These are phyloP conservation scores for Andrena dorsata DNA, from an alignment of 2,888 invertebrate species.

Conservation along the genomic window DNA sequence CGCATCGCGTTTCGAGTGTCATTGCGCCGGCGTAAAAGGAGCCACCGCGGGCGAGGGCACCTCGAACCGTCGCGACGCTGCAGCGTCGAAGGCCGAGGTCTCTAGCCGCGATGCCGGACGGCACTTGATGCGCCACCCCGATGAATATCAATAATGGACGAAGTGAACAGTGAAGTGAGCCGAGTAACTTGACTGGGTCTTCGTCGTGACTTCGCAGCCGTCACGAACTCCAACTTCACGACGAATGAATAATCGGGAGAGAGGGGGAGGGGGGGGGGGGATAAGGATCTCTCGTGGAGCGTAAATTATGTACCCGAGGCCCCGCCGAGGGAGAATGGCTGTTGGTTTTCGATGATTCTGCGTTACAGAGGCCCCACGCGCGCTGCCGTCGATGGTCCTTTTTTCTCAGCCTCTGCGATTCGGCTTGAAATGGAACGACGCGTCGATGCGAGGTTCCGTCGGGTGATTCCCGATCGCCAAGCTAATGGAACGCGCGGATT, in stretches of 20 bases:
- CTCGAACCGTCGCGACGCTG: neutral
- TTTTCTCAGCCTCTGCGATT: neutral
- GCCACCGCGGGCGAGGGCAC: neutral
- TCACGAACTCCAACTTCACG: constrained; percentile 28
- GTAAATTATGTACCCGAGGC: constrained; percentile 24
- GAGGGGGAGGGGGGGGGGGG: neutral
- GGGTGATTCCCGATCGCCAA: neutral
- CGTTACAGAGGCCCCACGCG: neutral
- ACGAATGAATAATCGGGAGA: neutral
- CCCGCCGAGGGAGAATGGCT: neutral
- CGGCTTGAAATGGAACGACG: neutral
- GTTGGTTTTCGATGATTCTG: neutral
- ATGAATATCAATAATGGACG: constrained; percentile 38
- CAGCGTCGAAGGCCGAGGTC: constrained; percentile 1
- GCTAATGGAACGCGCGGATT: neutral
- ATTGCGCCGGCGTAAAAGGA: neutral
- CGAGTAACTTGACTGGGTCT: constrained; percentile 1
- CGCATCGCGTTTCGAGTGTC: constrained; percentile 41
- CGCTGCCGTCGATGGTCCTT: neutral
- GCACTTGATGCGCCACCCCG: constrained; percentile 12
- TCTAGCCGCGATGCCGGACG: constrained; percentile 4
- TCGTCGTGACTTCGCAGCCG: constrained; percentile 34
- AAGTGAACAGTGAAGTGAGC: constrained; percentile 31
- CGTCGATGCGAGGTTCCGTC: neutral
- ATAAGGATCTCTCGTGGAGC: constrained; percentile 9